These are phyloP conservation scores for Sialia sialis DNA, from an alignment of 2,113 vertebrate species.

Conservation along the genomic window DNA sequence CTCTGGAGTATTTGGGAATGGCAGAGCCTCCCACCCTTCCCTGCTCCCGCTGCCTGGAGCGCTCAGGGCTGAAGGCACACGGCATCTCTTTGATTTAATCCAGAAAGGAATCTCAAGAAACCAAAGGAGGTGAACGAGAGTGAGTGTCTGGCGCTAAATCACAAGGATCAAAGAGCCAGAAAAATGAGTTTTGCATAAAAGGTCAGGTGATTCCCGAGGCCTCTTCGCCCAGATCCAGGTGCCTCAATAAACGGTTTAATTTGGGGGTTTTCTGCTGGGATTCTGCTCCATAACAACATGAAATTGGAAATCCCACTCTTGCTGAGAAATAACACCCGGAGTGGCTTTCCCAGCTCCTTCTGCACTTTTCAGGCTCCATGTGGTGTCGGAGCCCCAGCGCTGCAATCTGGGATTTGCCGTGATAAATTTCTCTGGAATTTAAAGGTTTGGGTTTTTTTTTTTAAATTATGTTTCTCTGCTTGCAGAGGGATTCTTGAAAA, in stretches of 20 bases:
- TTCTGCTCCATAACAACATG: neutral
- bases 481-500: neutral
- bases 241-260: neutral
- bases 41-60: neutral
- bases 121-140: neutral
- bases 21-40: neutral
- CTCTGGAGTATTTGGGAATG: neutral
- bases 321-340: neutral
- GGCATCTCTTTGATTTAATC: neutral
- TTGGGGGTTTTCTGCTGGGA: neutral
- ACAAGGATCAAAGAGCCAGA: neutral
- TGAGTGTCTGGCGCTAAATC: neutral
- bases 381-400: neutral
- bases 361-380: neutral
- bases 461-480: neutral
- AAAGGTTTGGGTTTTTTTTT: neutral
- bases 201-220: neutral
- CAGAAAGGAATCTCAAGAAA: neutral
- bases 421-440: neutral
- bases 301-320: neutral
- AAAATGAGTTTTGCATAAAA: neutral
- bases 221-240: neutral
- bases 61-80: neutral
- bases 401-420: neutral
- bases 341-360: neutral